These are phyloP conservation scores for Lithobius niger DNA, from an alignment of 1,140 invertebrate species.

Conservation along the genomic window DNA sequence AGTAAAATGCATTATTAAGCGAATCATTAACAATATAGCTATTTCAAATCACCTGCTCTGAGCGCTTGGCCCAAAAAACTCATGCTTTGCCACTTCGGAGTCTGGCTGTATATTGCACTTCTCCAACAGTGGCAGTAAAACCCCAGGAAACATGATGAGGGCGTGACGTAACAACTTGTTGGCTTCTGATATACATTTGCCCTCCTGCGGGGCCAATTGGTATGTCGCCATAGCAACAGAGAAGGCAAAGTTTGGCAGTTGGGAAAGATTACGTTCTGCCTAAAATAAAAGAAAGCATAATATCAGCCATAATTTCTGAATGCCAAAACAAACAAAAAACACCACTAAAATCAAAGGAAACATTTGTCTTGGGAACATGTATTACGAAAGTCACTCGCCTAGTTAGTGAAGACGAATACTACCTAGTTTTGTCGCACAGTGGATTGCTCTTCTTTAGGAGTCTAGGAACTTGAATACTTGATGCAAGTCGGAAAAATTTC, in stretches of 20 bases:
- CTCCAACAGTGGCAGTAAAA: constrained; percentile 55
- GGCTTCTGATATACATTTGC: constrained; percentile 33
- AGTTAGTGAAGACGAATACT: no score
- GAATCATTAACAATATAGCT: neutral
- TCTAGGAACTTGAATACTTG: no score
- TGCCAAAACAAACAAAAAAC: no score
- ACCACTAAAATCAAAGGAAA: no score
- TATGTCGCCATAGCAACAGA: constrained; percentile 66
- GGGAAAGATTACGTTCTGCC: constrained; percentile 49
- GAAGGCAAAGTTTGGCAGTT: constrained; percentile 77
- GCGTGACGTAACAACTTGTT: constrained; percentile 55
- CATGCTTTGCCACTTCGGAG: constrained; percentile 41
- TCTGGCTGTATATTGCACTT: constrained; percentile 62
- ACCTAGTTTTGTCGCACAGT: no score
- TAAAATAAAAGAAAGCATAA: constrained; percentile 39
- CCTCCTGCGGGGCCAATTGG: constrained; percentile 29
- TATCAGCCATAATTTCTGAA: no score
- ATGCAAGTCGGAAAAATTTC: no score
- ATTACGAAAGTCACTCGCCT: no score
- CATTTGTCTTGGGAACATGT: no score
- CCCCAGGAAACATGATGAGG: constrained; percentile 67
- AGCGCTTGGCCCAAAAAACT: constrained; percentile 28
- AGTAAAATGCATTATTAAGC: no score
- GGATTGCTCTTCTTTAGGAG: no score
- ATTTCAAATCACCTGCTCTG: constrained; percentile 10